Conservation (phyloP, 2,797 vertebrate genomes). For the Otolemur crassicaudatus region DNA sequence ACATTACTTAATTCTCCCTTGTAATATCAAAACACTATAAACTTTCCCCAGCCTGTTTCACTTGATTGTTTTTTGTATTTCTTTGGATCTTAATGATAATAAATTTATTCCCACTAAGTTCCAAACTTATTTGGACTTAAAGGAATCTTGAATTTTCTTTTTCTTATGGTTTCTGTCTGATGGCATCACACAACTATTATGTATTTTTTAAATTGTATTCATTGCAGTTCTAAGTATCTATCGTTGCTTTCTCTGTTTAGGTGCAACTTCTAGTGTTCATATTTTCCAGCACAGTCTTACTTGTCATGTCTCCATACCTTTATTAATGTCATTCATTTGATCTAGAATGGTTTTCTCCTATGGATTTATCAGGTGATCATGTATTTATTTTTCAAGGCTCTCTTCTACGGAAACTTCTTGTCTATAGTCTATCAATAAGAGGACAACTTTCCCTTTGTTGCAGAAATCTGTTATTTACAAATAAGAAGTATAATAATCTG, state of each 20-base stretch:
- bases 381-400: not conserved
- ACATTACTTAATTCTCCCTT: not conserved
- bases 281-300: not conserved
- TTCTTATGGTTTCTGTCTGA: not conserved
- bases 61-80: not conserved
- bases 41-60: not conserved
- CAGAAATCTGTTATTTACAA: not conserved
- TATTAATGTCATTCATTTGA: not conserved
- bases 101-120: not conserved
- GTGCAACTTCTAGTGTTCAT: not conserved
- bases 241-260: not conserved
- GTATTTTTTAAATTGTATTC: slow-evolving; percentile 30
- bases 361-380: not conserved
- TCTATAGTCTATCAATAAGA: not conserved
- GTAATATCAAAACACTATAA: not conserved
- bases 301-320: not conserved
- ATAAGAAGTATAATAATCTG: not conserved
- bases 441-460: not conserved
- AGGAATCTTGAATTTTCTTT: not conserved
- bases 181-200: not conserved
- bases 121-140: not conserved
- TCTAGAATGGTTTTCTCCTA: not conserved
- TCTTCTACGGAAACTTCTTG: not conserved
- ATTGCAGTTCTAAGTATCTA: not conserved
- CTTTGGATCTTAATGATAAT: not conserved